Evolutionary conservation across 2,888 invertebrate genomes (phyloP).

Genomic region (Linyphia triangularis): DNA sequence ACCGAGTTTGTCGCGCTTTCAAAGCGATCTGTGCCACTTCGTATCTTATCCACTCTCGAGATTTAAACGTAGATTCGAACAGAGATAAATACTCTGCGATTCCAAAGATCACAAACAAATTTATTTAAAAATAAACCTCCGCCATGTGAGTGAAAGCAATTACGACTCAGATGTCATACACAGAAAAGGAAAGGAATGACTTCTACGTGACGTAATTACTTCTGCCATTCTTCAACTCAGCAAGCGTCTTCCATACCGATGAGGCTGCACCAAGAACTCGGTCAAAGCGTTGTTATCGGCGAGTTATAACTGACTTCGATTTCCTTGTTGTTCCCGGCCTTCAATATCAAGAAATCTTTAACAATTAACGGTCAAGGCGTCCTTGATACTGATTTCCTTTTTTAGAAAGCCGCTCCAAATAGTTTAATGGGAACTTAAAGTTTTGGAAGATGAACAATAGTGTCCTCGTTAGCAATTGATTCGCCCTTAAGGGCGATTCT

Average conservation of each 20-base stretch:
- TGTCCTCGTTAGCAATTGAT: background rate
- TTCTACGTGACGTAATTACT: slow-evolving; percentile 17
- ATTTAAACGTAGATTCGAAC: background rate
- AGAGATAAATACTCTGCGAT: background rate
- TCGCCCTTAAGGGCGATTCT: slow-evolving; percentile 2
- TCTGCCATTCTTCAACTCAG: background rate
- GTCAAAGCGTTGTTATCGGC: slow-evolving; percentile 47
- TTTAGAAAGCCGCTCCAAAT: slow-evolving; percentile 30
- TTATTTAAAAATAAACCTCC: background rate
- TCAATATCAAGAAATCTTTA: background rate
- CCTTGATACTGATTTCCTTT: slow-evolving; percentile 55
- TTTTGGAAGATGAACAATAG: background rate
- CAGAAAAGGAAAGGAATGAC: slow-evolving; percentile 43
- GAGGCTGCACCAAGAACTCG: slow-evolving; percentile 26
- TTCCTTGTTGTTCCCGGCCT: slow-evolving; percentile 22
- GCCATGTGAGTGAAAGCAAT: background rate
- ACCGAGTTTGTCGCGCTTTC: too few relatives aligned
- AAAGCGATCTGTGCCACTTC: background rate
- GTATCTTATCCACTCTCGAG: background rate
- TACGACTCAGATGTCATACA: background rate
- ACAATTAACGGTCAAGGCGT: slow-evolving; percentile 23
- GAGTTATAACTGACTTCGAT: slow-evolving; percentile 1
- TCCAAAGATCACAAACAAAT: background rate
- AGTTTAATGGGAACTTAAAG: background rate
- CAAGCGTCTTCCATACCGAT: slow-evolving; percentile 10